Evolutionary conservation across 2,113 vertebrate species (phyloP), one percentile per base, ranked within the genome.

Genomic region (Rousettus leschenaultii): DNA sequence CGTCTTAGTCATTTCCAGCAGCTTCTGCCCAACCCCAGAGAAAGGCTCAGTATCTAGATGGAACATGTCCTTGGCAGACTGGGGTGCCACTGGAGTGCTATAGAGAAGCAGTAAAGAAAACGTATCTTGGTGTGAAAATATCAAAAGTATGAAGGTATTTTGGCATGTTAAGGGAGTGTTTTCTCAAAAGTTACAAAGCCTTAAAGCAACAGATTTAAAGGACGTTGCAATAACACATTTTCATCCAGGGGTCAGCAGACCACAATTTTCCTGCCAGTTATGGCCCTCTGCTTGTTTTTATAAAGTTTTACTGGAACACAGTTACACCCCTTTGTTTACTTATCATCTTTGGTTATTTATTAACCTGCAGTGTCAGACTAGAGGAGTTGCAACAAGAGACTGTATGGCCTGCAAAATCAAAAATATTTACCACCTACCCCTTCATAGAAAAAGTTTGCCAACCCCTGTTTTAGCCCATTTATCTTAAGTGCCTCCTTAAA

Each of bases 301-400:
- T 89, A 26, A 93, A 87, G 43, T 89, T 93, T 79, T 92, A 79
- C 86, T 86, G 87, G 61, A 35, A 89, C 48, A 59, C 74, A 57
- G 22, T 45, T 77, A 21, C 30, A 68, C 35, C 43, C 3, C 1
- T 33, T 38, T 83, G 22, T 63, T 90, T 45, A 26, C 38, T 77
- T 89, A 43, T 14, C 35, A 19, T 22, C 78, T 40, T 3, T 59
- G 45, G 61, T 61, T 73, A 5, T 63, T 61, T 86, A 33, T 59
- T 68, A 66, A 19, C 45, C 22, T 45, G 3, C 4, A 51, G 2
- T 30, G 1, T 77, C 63, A 40, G 15, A 65, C 22, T 3, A 28
- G n/a, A 68, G 43, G 15, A 35, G 12, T 26, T 40, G 10, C 8
- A 61, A 2, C 73, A 59, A 59, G 28, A 85, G 43, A 30, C 33